phyloP scores from a whole-genome alignment of 1,140 invertebrate species.

The Diachasmimorpha longicaudata region DNA sequence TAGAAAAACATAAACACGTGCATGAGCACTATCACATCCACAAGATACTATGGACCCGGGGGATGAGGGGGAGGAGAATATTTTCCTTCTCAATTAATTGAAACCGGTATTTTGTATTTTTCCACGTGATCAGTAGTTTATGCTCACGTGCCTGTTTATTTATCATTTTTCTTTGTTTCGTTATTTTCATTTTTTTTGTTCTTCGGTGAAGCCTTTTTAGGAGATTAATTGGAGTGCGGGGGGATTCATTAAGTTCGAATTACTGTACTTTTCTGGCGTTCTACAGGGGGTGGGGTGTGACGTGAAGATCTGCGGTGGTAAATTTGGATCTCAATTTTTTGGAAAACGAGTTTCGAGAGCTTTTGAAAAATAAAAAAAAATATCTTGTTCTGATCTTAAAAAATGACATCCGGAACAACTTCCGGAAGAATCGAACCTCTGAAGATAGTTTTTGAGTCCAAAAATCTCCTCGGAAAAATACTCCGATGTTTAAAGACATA shows the following conservation, averaged over 20 bases:
- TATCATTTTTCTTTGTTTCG: background rate
- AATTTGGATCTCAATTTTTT: too few species aligned
- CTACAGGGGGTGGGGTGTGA: too few species aligned
- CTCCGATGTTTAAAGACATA: too few species aligned
- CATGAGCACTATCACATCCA: background rate
- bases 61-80: background rate
- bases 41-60: background rate
- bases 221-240: background rate
- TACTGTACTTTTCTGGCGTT: background rate
- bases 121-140: background rate
- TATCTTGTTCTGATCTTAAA: too few species aligned
- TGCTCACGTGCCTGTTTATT: background rate
- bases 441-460: too few species aligned
- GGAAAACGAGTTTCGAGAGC: too few species aligned
- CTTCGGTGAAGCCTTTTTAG: background rate
- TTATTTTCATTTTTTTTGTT: background rate
- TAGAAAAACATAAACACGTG: slow-evolving; percentile 29
- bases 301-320: too few species aligned
- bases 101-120: slow-evolving; percentile 2
- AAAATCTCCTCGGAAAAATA: too few species aligned
- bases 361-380: too few species aligned
- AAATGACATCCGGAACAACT: too few species aligned
- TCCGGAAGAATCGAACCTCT: too few species aligned
- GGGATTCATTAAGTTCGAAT: background rate
- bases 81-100: slow-evolving; percentile 11